Percentiles rank a stretch among this genome's conserved stretches.
These are phyloP conservation scores for Girardinus metallicus DNA, from an alignment of 2,797 vertebrate species.

Conservation along the genomic window DNA sequence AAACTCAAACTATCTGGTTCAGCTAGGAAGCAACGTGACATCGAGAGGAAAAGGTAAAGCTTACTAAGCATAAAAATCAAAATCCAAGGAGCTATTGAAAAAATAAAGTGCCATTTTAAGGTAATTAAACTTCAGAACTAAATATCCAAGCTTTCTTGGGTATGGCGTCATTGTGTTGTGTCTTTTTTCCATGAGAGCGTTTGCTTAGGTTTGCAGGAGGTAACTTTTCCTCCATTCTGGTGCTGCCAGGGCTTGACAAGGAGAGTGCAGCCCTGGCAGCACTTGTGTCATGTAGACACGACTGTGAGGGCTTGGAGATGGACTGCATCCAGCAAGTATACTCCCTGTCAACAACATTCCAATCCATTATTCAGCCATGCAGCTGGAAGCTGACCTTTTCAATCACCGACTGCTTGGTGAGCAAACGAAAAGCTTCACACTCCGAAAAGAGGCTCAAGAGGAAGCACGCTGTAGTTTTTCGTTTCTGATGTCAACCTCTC, in stretches of 20 bases:
- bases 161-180: conserved; percentile 1
- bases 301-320: conserved; percentile 22
- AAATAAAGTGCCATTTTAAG: background rate
- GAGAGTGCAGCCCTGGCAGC: conserved; percentile 27
- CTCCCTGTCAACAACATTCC: conserved; percentile 37
- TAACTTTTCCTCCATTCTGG: conserved; percentile 30
- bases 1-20: background rate
- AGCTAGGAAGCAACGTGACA: background rate
- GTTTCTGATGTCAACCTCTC: conserved; percentile 40
- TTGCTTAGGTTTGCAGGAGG: conserved; percentile 53
- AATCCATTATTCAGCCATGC: conserved; percentile 44
- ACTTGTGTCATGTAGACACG: conserved; percentile 18
- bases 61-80: background rate
- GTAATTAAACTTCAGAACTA: background rate
- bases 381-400: conserved; percentile 56
- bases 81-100: background rate
- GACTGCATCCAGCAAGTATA: conserved; percentile 31
- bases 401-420: conserved; percentile 26
- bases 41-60: background rate
- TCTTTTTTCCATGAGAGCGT: conserved; percentile 17
- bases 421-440: conserved; percentile 26
- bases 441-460: conserved; percentile 28
- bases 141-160: conserved; percentile 3
- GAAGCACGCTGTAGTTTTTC: conserved; percentile 11
- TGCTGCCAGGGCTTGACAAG: conserved; percentile 35